Evolutionary conservation across 1,140 invertebrate genomes (phyloP), one percentile per base, ranked within the genome.

Genomic region (Drosophila nikananu): DNA sequence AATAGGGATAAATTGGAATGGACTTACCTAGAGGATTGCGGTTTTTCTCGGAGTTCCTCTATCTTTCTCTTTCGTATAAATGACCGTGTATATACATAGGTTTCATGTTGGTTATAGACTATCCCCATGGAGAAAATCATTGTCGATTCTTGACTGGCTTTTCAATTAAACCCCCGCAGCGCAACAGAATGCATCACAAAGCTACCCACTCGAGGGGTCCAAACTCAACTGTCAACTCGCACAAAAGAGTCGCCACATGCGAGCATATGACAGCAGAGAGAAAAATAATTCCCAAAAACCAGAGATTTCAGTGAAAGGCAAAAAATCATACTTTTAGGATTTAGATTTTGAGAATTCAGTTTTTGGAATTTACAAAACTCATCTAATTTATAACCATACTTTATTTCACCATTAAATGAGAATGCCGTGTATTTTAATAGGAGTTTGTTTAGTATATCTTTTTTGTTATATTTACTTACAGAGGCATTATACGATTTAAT

Each of bases 101-200:
- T 39, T 49, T 23, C 23, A 64, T 12, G 5, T 19, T 66, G 44
- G 19, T 19, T 23, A 37, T 46, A 25, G 58, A 10, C 42, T 25
- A 37, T 25, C 21, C 42, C 44, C 37, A 15, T 41, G 41, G 32
- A 42, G 42, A 51, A 78, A 44, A 78, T 61, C 65, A 39, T 49
- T 64, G 41, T 41, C 72, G 54, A 72, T 48, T 60, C 72, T 64
- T 71, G 52, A 54, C 51, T 66, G 60, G 77, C 73, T 74, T 89
- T 89, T 89, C 73, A 84, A 87, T 89, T 89, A 86, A 63, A 57
- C 55, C 68, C 72, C 81, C 73, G 81, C 73, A 65, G 72, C 61
- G 67, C 68, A 72, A 49, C 41, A 60, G 63, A 82, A 74, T 75
- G 65, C 74, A 71, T n/a, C 32, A 59, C 67, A 71, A 61, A 74